Evolutionary conservation across 37 sponge, comb jelly and placozoan genomes (phyloP), one percentile per base, ranked within the genome.

Genomic region (Ephydatia muelleri): DNA sequence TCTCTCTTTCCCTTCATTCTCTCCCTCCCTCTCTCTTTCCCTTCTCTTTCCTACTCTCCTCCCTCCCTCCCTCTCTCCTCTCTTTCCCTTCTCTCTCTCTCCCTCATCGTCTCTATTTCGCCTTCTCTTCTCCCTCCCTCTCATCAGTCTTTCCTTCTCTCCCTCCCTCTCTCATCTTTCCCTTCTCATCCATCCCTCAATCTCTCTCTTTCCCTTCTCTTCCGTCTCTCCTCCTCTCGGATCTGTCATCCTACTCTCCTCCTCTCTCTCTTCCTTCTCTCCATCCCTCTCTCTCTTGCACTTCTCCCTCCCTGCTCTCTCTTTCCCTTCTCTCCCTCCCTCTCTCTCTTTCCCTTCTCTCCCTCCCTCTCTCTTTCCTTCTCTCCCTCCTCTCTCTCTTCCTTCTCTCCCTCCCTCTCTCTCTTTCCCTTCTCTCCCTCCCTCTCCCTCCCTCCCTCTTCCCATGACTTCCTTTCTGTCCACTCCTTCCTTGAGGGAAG

Each of bases 391-490:
- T 71, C 26, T 25, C 72, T 71, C 72, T 26, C 27, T 29, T 26
- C 21, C 12, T 25, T 71, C 27, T 26, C 27, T 25, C 26, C 27
- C 27, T 25, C 27, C 72, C n/a, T n/a, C n/a, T n/a, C n/a, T n/a
- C n/a, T n/a, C n/a, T n/a, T n/a, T n/a, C n/a, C n/a, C n/a, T n/a
- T 71, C 11, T 25, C 26, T 25, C 26, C 21, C 12, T 12, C 47
- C 31, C 22, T 19, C 23, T 73, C 9, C 57, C 79, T 35, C 57
- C 32, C 65, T 48, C 65, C 11, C 67, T 6, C 71, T 0, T 35
- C 70, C 81, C 31, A 33, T 81, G 1, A 70, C 84, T 38, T 22
- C 68, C 8, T 19, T 89, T 25, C 76, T 84, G 21, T 80, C 84
- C 76, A 25, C 83, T 73, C 4, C 84, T 26, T 37, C 37, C 2